phyloP scores from a whole-genome alignment of 2,113 vertebrate species.

The Chloropsis cyanopogon region DNA sequence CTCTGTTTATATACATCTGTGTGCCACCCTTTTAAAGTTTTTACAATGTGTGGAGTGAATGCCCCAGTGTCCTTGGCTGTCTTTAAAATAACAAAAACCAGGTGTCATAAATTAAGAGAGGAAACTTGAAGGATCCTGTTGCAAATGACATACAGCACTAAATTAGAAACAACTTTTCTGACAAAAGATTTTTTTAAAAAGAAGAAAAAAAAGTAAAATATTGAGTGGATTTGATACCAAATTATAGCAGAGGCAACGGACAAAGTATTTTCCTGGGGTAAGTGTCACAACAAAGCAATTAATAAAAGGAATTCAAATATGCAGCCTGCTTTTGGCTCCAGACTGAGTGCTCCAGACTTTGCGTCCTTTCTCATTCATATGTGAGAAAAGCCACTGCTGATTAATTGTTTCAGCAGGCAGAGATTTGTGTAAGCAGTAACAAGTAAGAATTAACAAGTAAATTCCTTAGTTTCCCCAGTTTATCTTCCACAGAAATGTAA shows the following conservation, averaged over 20 bases:
- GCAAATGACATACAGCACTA: constrained; percentile 62
- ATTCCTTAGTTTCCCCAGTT: neutral
- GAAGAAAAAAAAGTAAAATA: neutral
- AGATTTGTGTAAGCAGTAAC: neutral
- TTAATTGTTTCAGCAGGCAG: neutral
- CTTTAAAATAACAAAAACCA: constrained; percentile 68
- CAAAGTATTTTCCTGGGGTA: constrained; percentile 52
- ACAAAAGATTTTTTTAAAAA: constrained; percentile 15
- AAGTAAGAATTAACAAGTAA: neutral
- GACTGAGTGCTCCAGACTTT: neutral
- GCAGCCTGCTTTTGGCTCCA: neutral
- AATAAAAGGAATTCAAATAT: constrained; percentile 58
- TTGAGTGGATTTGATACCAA: neutral
- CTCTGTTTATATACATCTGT: neutral
- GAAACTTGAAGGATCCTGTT: constrained; percentile 64
- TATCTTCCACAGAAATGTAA: neutral
- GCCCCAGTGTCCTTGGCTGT: constrained; percentile 27
- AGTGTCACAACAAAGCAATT: constrained; percentile 64
- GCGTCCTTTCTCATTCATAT: neutral
- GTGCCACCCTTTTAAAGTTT: constrained; percentile 56
- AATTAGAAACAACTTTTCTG: constrained; percentile 73
- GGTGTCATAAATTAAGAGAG: constrained; percentile 65
- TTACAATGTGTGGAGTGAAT: constrained; percentile 57
- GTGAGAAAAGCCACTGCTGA: neutral
- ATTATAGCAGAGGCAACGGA: constrained; percentile 42